Evolutionary conservation across 2,797 vertebrate genomes (phyloP), one percentile per base, ranked within the genome.

Genomic region (Triplophysa yarkandensis): DNA sequence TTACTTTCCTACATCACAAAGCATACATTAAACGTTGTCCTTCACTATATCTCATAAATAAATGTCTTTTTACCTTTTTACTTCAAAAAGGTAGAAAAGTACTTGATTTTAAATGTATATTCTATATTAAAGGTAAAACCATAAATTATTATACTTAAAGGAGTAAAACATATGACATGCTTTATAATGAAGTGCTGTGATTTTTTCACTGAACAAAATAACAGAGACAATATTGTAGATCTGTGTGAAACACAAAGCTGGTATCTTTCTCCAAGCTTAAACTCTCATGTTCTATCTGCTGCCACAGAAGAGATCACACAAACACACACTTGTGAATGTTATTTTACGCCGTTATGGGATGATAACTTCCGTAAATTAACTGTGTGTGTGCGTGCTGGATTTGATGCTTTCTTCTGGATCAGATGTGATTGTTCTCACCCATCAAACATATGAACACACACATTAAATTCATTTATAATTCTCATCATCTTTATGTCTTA

Each of bases 191-290:
- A n/a, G n/a, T n/a, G n/a, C n/a, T n/a, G n/a, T n/a, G n/a, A n/a
- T n/a, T n/a, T n/a, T n/a, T n/a, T n/a, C n/a, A n/a, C n/a, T n/a
- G n/a, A n/a, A n/a, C n/a, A n/a, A n/a, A n/a, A n/a, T n/a, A n/a
- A n/a, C n/a, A n/a, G n/a, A n/a, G n/a, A n/a, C n/a, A n/a, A n/a
- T n/a, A n/a, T n/a, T n/a, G n/a, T n/a, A n/a, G n/a, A n/a, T n/a
- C n/a, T 60, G 50, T 74, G 83, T 84, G 80, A 80, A 83, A 83
- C 76, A 71, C 71, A 84, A 86, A 88, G 82, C 85, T 89, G 85
- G 76, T 83, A 76, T 68, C n/a, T 44, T 55, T 17, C 55, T 32
- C 58, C 28, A 17, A 43, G 17, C 43, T 67, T 55, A 57, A 62
- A 57, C 60, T 75, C 48, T 74, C 76, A 68, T 0, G 10, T 54